Conservation (phyloP, 2,888 invertebrate genomes). For the Drosophila falleni region DNA sequence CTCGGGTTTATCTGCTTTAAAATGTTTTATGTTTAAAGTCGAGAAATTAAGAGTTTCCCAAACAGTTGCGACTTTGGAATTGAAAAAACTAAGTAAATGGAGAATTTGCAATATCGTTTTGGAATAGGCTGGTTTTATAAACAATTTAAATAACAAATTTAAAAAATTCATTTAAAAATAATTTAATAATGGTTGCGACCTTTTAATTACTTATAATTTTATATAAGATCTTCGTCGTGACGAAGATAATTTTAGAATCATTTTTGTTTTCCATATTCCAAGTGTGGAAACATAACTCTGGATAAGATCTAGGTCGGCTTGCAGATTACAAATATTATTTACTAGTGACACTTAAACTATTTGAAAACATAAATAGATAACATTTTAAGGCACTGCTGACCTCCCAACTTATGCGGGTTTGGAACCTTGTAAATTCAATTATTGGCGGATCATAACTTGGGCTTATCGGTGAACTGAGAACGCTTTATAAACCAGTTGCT, state of each 20-base stretch:
- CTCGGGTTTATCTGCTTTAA: not conserved
- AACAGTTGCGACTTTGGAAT: too few species aligned
- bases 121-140: not conserved
- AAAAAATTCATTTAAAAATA: too few species aligned
- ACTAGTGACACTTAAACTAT: slow-evolving; percentile 1
- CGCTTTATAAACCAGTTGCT: slow-evolving; percentile 35
- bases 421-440: slow-evolving; percentile 26
- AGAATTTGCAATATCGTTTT: not conserved
- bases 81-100: too few species aligned
- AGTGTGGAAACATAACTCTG: not conserved
- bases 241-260: not conserved
- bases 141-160: too few species aligned
- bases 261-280: not conserved
- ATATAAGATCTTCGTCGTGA: not conserved
- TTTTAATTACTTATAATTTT: too few species aligned
- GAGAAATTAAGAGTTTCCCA: too few species aligned
- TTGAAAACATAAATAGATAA: slow-evolving; percentile 3
- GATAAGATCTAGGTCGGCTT: not conserved
- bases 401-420: slow-evolving; percentile 5
- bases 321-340: not conserved
- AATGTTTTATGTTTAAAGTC: slow-evolving; percentile 21
- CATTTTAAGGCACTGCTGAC: not conserved
- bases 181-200: too few species aligned
- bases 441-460: slow-evolving; percentile 19
- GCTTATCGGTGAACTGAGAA: slow-evolving; percentile 34